A percentile compares a stretch with the other conserved stretches of the same genome.
phyloP scores from a whole-genome alignment of 2,113 vertebrate species.

The Sturnira hondurensis region DNA sequence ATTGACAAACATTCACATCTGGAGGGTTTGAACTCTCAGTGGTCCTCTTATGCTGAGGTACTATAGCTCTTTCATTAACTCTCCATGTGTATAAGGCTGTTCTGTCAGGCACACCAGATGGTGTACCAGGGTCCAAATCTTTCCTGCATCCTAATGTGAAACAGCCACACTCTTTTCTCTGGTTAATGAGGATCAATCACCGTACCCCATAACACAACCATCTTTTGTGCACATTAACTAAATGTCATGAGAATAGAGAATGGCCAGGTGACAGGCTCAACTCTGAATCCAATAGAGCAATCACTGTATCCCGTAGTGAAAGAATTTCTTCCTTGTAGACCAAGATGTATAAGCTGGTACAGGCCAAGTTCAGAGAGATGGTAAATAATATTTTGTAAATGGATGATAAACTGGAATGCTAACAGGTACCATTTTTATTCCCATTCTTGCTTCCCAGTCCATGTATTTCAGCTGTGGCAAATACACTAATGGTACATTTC shows the following conservation, averaged over 20 bases:
- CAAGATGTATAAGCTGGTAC: not conserved
- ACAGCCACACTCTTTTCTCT: not conserved
- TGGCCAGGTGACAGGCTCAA: not conserved
- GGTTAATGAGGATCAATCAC: not conserved
- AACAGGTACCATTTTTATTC: not conserved
- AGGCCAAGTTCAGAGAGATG: not conserved
- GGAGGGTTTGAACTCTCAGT: not conserved
- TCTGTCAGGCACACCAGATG: not conserved
- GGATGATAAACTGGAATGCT: not conserved
- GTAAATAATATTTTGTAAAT: not conserved
- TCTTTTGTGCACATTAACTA: not conserved
- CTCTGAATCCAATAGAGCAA: not conserved
- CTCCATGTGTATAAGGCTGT: not conserved
- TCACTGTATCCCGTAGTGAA: not conserved
- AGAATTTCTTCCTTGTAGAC: not conserved
- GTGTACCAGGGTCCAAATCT: not conserved
- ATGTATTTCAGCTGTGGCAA: not conserved
- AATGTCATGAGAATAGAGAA: not conserved
- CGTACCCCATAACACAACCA: not conserved
- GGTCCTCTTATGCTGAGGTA: not conserved
- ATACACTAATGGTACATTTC: too few species aligned
- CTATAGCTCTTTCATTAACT: not conserved
- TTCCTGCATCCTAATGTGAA: not conserved
- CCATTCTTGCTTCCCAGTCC: not conserved
- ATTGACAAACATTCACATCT: not conserved